A percentile compares a stretch with the other conserved stretches of the same genome.
These are phyloP conservation scores for Propithecus perrieri DNA, from an alignment of 2,797 vertebrate genomes.

Conservation along the genomic window DNA sequence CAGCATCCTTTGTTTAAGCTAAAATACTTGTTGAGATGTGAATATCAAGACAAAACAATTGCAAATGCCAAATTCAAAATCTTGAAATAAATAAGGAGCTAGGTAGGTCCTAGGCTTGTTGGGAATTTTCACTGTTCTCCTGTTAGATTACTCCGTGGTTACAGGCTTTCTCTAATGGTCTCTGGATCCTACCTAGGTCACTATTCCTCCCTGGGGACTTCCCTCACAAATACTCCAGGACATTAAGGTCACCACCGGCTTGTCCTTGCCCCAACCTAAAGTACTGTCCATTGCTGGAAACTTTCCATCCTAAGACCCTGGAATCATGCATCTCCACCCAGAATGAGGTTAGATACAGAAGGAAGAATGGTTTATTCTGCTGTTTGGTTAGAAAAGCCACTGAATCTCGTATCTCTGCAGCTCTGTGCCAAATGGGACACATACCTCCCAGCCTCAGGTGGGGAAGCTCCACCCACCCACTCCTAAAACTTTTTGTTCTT, in stretches of 20 bases:
- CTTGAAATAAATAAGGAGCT: neutral
- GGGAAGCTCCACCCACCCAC: neutral
- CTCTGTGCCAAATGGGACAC: neutral
- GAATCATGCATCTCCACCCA: neutral
- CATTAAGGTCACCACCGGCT: too few relatives aligned
- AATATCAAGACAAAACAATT: neutral
- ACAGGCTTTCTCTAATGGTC: neutral
- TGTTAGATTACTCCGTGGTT: too few relatives aligned
- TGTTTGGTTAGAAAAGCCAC: neutral
- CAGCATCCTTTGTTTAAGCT: neutral
- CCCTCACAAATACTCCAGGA: neutral
- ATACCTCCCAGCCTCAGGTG: neutral
- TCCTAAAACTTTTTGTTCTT: neutral
- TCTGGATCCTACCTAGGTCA: neutral
- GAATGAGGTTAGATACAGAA: neutral
- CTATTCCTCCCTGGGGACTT: neutral
- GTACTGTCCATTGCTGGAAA: neutral
- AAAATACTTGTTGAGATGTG: neutral
- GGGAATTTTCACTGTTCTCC: neutral
- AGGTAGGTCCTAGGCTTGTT: neutral
- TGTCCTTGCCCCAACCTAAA: neutral
- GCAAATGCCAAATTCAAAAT: neutral
- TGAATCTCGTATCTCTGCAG: neutral
- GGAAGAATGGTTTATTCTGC: neutral
- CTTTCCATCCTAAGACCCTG: neutral